These are phyloP conservation scores for Perca flavescens DNA, from an alignment of 2,113 vertebrate genomes.

Conservation along the genomic window DNA sequence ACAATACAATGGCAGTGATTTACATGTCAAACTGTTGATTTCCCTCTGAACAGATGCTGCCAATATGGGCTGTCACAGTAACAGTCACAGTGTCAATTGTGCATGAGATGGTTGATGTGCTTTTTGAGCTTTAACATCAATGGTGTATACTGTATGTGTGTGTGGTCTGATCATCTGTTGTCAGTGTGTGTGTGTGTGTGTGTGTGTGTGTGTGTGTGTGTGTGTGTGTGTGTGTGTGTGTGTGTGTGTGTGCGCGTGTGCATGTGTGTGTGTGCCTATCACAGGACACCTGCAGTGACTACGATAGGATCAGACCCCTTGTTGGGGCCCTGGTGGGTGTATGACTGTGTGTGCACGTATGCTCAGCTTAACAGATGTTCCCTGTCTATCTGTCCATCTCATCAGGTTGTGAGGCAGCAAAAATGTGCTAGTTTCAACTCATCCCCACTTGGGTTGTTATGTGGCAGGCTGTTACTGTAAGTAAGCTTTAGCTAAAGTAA, in stretches of 20 bases:
- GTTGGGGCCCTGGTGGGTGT: constrained; percentile 30
- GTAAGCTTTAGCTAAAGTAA: constrained; percentile 72
- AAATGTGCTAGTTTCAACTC: constrained; percentile 55
- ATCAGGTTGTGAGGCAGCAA: constrained; percentile 55
- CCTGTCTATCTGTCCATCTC: constrained; percentile 60
- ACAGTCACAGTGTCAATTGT: constrained; percentile 50
- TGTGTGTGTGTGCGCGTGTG: constrained; percentile 16
- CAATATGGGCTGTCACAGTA: constrained; percentile 69
- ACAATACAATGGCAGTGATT: constrained; percentile 9
- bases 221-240: too few species aligned
- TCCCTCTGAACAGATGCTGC: constrained; percentile 60
- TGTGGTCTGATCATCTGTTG: constrained; percentile 60
- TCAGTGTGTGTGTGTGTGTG: constrained; percentile 30
- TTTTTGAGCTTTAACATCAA: constrained; percentile 53
- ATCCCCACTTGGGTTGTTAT: constrained; percentile 52
- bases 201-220: constrained; percentile 17
- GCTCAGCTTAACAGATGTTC: constrained; percentile 65
- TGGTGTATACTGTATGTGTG: constrained; percentile 11
- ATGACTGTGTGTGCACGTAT: neutral
- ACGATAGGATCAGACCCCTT: constrained; percentile 33
- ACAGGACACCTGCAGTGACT: constrained; percentile 59
- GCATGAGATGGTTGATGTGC: constrained; percentile 48
- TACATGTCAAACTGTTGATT: constrained; percentile 21
- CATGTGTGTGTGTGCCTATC: constrained; percentile 25
- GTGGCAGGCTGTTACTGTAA: constrained; percentile 62